Evolutionary conservation across 2,888 invertebrate genomes (phyloP).

Genomic region (Ceraclea dissimilis): DNA sequence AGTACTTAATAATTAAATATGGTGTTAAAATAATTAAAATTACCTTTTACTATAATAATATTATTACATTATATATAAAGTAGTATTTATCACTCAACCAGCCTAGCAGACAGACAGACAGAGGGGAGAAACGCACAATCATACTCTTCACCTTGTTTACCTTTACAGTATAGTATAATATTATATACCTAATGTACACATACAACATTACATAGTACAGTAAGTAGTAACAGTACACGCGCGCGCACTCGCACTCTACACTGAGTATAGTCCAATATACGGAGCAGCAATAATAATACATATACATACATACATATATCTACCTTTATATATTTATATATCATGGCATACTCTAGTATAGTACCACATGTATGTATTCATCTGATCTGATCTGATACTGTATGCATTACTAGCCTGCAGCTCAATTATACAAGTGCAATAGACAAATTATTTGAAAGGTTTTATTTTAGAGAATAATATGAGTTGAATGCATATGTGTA

Average conservation of each 20-base stretch:
- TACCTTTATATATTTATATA: too few species aligned
- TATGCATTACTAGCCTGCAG: too few species aligned
- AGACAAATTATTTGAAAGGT: too few species aligned
- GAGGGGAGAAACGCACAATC: conserved; percentile 24
- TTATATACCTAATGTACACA: conserved; percentile 21
- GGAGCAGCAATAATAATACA: not conserved
- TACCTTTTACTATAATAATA: conserved; percentile 23
- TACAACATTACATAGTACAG: conserved; percentile 11
- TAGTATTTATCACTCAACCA: conserved; percentile 24
- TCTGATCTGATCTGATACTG: too few species aligned
- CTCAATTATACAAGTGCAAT: too few species aligned
- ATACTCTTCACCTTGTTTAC: not conserved
- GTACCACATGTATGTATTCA: too few species aligned
- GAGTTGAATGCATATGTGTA: too few species aligned
- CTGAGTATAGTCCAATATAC: not conserved
- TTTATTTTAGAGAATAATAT: too few species aligned
- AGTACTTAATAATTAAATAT: conserved; percentile 29
- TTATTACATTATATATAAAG: conserved; percentile 18
- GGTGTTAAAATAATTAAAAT: conserved; percentile 31
- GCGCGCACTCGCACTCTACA: not conserved
- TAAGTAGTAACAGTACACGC: not conserved
- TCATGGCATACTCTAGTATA: too few species aligned
- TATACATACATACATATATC: not conserved
- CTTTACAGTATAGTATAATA: not conserved
- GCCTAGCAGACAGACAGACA: conserved; percentile 20